Conservation (phyloP, 2,113 vertebrate genomes). For the Trichechus manatus region DNA sequence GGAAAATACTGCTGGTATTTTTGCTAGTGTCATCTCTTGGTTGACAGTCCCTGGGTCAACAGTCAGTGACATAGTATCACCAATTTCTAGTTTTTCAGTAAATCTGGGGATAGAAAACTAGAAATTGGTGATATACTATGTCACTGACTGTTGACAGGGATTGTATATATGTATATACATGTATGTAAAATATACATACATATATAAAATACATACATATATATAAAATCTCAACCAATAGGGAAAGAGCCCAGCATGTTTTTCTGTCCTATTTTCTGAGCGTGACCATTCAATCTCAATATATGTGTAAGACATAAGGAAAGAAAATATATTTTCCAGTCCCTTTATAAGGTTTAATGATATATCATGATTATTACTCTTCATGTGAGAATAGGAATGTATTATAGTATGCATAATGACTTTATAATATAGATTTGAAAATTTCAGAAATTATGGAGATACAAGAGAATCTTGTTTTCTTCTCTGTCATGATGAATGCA, state of each 20-base stretch:
- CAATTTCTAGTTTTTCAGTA: not conserved
- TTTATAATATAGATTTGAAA: not conserved
- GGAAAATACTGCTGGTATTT: not conserved
- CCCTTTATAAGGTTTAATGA: not conserved
- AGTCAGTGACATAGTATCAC: not conserved
- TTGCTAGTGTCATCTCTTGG: not conserved
- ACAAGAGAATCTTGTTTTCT: conserved; percentile 73
- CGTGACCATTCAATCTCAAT: not conserved
- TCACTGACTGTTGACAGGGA: not conserved
- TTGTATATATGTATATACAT: not conserved
- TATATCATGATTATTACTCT: not conserved
- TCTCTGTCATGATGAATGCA: conserved; percentile 82
- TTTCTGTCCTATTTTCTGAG: conserved; percentile 4
- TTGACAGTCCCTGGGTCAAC: not conserved
- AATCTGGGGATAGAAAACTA: not conserved
- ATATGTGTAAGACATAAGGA: not conserved
- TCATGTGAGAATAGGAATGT: conserved; percentile 51
- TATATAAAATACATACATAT: not conserved
- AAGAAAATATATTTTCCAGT: not conserved
- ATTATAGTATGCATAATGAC: not conserved
- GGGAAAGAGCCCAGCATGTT: not conserved
- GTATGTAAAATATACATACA: not conserved
- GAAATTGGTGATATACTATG: not conserved
- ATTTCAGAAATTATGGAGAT: not conserved
- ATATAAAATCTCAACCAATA: not conserved